Percentiles rank a stretch among this genome's conserved stretches.
Evolutionary conservation across 1,140 invertebrate genomes (phyloP).

Genomic region (Teleogryllus occipitalis): DNA sequence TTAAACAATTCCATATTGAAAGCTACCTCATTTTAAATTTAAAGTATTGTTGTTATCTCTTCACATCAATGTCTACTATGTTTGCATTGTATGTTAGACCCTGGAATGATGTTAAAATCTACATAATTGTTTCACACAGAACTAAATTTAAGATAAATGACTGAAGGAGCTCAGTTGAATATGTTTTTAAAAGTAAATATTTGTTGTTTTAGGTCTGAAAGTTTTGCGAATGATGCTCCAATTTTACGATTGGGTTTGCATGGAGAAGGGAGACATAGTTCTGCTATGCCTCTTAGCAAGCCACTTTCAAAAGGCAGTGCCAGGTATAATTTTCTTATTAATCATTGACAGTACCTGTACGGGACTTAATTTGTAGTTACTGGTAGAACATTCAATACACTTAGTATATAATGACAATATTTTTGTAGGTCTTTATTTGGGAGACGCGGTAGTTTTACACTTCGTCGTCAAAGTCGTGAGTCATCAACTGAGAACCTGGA

Average conservation of each 20-base stretch:
- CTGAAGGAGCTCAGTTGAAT: not conserved
- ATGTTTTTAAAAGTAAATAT: not conserved
- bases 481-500: constrained; percentile 28
- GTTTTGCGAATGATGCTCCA: constrained; percentile 65
- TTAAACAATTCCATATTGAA: too few species aligned
- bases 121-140: not conserved
- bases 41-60: too few species aligned
- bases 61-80: too few species aligned
- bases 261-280: not conserved
- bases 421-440: constrained; percentile 18
- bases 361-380: too few species aligned
- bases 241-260: constrained; percentile 47
- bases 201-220: constrained; percentile 48
- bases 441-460: constrained; percentile 25
- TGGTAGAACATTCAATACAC: too few species aligned
- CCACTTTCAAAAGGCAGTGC: not conserved
- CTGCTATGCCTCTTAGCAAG: not conserved
- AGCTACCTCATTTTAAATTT: too few species aligned
- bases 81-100: too few species aligned
- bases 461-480: constrained; percentile 25
- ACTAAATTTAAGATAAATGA: too few species aligned
- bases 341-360: too few species aligned
- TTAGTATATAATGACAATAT: not conserved
- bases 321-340: not conserved
- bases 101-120: not conserved